Evolutionary conservation across 2,113 vertebrate species (phyloP).

Genomic region (Cyprinodon brontotheroides): DNA sequence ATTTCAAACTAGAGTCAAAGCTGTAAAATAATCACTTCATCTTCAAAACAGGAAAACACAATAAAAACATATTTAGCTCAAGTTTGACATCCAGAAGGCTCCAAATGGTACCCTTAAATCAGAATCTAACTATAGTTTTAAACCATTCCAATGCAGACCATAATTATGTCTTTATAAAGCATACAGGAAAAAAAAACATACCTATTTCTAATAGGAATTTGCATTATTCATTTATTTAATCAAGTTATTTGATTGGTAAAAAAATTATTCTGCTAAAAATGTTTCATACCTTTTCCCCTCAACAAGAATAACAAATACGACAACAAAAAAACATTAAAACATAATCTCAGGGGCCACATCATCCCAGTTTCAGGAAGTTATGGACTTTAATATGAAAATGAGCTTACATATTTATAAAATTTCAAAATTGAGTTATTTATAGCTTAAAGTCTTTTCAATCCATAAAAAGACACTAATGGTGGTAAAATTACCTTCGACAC

Average conservation of each 20-base stretch:
- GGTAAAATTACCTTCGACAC: conserved; percentile 81
- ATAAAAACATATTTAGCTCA: neutral
- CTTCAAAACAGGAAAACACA: neutral
- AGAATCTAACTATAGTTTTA: neutral
- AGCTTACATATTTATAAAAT: too few relatives aligned
- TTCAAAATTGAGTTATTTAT: too few relatives aligned
- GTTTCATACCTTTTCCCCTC: neutral
- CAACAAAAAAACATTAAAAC: neutral
- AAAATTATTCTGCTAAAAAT: neutral
- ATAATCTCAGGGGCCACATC: too few relatives aligned
- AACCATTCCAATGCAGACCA: neutral
- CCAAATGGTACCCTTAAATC: neutral
- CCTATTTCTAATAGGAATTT: too few relatives aligned
- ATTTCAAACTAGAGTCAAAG: neutral
- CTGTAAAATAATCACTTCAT: neutral
- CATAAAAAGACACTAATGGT: too few relatives aligned
- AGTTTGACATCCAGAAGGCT: too few relatives aligned
- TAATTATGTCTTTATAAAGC: neutral
- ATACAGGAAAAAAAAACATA: too few relatives aligned
- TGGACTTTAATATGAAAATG: too few relatives aligned
- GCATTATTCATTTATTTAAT: neutral
- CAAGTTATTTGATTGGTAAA: neutral
- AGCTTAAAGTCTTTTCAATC: neutral
- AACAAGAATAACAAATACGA: neutral
- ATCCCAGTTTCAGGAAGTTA: too few relatives aligned